Evolutionary conservation across 2,797 vertebrate species (phyloP).

Genomic region (Squalus acanthias): DNA sequence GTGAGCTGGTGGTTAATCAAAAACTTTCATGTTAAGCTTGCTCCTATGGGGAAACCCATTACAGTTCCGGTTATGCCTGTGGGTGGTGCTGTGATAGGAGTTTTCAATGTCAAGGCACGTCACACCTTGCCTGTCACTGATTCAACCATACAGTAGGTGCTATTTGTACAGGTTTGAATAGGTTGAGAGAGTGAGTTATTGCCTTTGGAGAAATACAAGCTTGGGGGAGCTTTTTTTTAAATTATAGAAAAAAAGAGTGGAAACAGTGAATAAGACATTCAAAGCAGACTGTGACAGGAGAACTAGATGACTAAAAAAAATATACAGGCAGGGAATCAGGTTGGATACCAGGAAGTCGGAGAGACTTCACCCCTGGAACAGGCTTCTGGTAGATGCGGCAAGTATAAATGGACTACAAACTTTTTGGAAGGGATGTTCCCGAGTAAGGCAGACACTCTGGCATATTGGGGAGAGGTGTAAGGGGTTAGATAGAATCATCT

Average conservation of each 20-base stretch:
- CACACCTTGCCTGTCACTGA: background rate
- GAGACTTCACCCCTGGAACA: background rate
- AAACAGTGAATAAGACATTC: background rate
- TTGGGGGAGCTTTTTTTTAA: background rate
- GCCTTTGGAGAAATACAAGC: background rate
- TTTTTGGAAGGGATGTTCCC: background rate
- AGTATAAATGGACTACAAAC: background rate
- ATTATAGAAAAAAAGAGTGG: background rate
- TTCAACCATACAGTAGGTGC: background rate
- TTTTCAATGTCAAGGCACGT: background rate
- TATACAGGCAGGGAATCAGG: background rate
- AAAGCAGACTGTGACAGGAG: background rate
- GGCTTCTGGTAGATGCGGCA: background rate
- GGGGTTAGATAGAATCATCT: background rate
- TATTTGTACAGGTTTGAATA: background rate
- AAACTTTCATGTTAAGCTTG: background rate
- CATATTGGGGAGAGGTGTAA: background rate
- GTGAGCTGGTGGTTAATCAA: background rate
- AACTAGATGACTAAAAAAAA: background rate
- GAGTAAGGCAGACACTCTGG: background rate
- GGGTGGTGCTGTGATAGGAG: background rate
- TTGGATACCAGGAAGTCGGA: background rate
- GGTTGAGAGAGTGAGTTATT: background rate
- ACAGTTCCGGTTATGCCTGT: background rate
- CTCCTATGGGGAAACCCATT: background rate